Evolutionary conservation across 2,888 invertebrate genomes (phyloP), one percentile per base, ranked within the genome.

Genomic region (Aphrophora alni): DNA sequence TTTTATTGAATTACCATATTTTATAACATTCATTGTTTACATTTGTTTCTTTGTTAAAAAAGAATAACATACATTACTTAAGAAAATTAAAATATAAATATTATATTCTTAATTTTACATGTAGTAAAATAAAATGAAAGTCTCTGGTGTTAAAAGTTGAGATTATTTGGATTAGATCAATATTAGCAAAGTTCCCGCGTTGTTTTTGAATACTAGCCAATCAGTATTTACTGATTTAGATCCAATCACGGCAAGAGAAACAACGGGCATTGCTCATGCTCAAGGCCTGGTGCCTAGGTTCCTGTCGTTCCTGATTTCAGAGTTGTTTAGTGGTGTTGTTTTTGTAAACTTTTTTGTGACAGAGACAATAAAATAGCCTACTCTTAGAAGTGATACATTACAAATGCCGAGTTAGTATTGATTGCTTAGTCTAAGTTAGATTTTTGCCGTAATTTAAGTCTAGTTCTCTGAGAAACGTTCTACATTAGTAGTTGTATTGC

Each of bases 231-330:
- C 59, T 21, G 59, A 21, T 7, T n/a, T 59, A 59, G n/a, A 59
- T 59, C 59, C 59, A 59, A 59, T 21, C 59, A 59, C 21, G 21
- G 59, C 21, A 10, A 2, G 4, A 21, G n/a, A 59, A 21, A 59
- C 21, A 21, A n/a, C 21, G n/a, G n/a, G 21, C 59, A 21, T 21
- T 59, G 59, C 59, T 59, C 59, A n/a, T 59, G 59, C 59, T 59
- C 59, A 59, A 59, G 59, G 59, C 21, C 59, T 59, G 59, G 59
- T 59, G 59, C 59, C 59, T 59, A 59, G 59, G 59, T 59, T 59
- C 59, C 21, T 59, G 59, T 59, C 21, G 21, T 21, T 44, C 14
- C 14, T 59, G 59, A 59, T 21, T 59, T 59, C 59, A 21, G 21
- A 21, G 21, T 59, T 59, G 59, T 59, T 59, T 59, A 59, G 10